A percentile compares a stretch with the other conserved stretches of the same genome.
Conservation (phyloP, 2,113 vertebrate species). For the Megalops atlanticus region DNA sequence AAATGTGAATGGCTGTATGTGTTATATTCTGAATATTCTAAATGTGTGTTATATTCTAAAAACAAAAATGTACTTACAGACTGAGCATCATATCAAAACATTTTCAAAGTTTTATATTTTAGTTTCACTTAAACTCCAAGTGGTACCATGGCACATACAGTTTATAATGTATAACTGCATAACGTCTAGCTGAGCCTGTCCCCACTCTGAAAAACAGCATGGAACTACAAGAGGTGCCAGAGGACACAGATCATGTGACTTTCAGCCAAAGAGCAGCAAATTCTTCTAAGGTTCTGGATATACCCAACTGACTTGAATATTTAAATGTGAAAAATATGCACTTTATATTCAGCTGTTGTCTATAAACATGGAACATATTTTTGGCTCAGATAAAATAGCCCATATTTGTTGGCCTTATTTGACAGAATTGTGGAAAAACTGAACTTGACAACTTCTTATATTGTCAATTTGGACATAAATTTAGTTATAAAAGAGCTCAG, state of each 20-base stretch:
- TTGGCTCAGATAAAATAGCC: neutral
- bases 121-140: too few relatives aligned
- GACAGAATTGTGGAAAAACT: neutral
- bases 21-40: too few relatives aligned
- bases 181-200: neutral
- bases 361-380: neutral
- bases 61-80: too few relatives aligned
- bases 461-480: neutral
- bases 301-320: neutral
- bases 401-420: neutral
- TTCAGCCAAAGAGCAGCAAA: neutral
- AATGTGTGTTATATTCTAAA: too few relatives aligned
- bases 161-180: neutral
- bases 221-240: neutral
- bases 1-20: too few relatives aligned
- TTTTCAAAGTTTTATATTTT: too few relatives aligned
- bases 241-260: neutral
- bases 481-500: neutral
- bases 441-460: neutral
- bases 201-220: neutral
- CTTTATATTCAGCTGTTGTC: neutral
- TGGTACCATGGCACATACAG: too few relatives aligned
- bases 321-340: neutral
- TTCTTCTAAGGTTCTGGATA: neutral
- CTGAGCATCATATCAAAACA: too few relatives aligned